These are phyloP conservation scores for Oreochromis spilurus DNA, from an alignment of 2,113 vertebrate genomes.

Conservation along the genomic window DNA sequence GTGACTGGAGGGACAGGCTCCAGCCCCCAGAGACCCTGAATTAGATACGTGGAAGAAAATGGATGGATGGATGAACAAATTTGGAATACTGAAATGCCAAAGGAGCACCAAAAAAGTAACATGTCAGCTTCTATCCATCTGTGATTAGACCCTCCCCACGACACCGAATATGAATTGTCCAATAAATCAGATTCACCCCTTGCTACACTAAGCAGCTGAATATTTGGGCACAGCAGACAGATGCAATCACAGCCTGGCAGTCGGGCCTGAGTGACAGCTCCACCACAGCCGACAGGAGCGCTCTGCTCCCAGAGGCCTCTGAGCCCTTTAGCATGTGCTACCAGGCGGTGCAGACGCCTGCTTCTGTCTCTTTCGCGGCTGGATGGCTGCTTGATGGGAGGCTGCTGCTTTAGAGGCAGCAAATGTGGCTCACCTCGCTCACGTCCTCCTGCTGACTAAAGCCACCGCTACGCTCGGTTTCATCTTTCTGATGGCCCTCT, in stretches of 20 bases:
- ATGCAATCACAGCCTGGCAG: conserved; percentile 46
- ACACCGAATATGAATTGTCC: not conserved
- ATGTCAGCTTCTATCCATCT: not conserved
- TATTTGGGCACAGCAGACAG: conserved; percentile 16
- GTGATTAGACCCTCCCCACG: not conserved
- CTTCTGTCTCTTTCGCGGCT: conserved; percentile 30
- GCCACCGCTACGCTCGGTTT: conserved; percentile 23
- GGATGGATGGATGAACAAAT: not conserved
- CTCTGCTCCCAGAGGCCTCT: conserved; percentile 39
- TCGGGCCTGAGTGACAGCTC: conserved; percentile 53
- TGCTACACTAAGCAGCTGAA: not conserved
- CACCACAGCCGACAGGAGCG: conserved; percentile 36
- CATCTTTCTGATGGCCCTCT: conserved; percentile 20
- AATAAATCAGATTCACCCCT: not conserved
- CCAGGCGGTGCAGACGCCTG: conserved; percentile 37
- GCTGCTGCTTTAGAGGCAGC: conserved; percentile 38
- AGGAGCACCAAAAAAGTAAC: not conserved
- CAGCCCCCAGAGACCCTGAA: not conserved
- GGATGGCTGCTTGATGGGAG: conserved; percentile 44
- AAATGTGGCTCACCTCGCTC: conserved; percentile 25
- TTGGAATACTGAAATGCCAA: not conserved
- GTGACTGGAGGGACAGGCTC: not conserved
- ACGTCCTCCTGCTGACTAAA: conserved; percentile 33
- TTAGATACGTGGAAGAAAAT: not conserved
- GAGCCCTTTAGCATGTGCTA: conserved; percentile 51